A percentile compares a stretch with the other conserved stretches of the same genome.
Conservation (phyloP, 92 coral and sea anemone species). For the Epizoanthus scotinus region DNA sequence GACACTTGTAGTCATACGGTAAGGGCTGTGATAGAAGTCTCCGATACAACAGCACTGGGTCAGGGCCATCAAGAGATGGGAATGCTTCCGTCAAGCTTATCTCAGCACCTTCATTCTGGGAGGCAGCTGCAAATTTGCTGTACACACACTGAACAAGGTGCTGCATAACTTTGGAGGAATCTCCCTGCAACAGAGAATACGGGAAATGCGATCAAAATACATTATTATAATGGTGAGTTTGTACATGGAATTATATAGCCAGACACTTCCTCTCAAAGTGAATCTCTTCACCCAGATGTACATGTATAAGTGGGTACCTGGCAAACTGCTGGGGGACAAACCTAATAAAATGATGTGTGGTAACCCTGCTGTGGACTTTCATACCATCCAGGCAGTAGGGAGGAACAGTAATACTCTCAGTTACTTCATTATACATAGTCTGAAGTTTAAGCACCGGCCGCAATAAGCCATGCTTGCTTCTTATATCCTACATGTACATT, state of each 20-base stretch:
- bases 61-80: constrained; percentile 38
- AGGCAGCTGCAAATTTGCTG: constrained; percentile 54
- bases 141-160: constrained; percentile 56
- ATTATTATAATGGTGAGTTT: neutral
- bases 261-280: no score
- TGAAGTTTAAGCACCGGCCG: no score
- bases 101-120: constrained; percentile 21
- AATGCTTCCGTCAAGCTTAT: constrained; percentile 37
- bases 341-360: no score
- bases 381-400: no score
- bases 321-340: no score
- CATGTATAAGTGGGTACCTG: no score
- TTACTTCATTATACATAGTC: no score
- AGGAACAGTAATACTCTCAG: no score
- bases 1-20: constrained; percentile 77
- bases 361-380: no score
- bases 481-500: no score
- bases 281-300: no score
- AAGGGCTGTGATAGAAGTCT: constrained; percentile 78
- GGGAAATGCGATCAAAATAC: neutral
- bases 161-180: constrained; percentile 47
- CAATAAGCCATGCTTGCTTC: no score
- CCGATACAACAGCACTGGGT: constrained; percentile 72
- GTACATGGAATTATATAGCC: neutral
- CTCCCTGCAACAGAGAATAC: constrained; percentile 37